phyloP scores from a whole-genome alignment of 2,113 vertebrate genomes.

The Irena cyanogastra region DNA sequence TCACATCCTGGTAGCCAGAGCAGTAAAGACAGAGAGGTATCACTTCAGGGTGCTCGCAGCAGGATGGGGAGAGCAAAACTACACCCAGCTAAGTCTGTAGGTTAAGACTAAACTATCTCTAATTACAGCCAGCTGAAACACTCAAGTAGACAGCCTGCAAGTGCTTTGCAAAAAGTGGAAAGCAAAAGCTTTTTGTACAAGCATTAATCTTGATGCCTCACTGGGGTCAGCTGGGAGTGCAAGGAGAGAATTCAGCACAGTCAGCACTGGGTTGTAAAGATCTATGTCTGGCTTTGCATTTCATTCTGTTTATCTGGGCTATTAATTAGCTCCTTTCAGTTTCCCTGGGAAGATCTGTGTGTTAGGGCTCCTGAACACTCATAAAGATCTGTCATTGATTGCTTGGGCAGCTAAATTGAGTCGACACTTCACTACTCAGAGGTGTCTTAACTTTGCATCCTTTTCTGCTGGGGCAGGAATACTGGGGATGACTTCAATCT shows the following conservation, averaged over 20 bases:
- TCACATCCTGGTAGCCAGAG: neutral
- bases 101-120: neutral
- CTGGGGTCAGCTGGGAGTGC: neutral
- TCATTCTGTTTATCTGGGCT: conserved; percentile 4
- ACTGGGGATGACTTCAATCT: neutral
- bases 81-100: neutral
- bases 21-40: neutral
- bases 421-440: neutral
- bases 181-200: neutral
- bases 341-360: neutral
- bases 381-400: neutral
- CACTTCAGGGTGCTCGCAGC: neutral
- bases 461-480: conserved; percentile 22
- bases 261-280: neutral
- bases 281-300: conserved; percentile 5
- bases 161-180: neutral
- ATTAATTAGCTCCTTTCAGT: conserved; percentile 31
- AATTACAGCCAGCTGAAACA: neutral
- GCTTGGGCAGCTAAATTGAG: neutral
- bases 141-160: neutral
- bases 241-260: neutral
- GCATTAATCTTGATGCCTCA: neutral
- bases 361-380: neutral
- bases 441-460: neutral
- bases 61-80: neutral